Conservation (phyloP, 2,113 vertebrate genomes). For the Motacilla alba region DNA sequence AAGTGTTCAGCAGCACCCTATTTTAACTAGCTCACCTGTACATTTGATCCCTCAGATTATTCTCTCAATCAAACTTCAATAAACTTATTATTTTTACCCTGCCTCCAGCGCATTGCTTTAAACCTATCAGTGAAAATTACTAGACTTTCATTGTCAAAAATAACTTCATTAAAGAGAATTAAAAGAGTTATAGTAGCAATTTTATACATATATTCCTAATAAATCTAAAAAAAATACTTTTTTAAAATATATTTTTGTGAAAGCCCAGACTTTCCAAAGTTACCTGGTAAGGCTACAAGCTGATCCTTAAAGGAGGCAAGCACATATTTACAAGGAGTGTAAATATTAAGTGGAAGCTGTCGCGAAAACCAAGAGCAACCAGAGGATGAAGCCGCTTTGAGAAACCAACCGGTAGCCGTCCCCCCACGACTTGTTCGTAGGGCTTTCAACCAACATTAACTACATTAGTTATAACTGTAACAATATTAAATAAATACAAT, state of each 20-base stretch:
- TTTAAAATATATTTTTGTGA: not conserved
- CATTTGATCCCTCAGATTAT: not conserved
- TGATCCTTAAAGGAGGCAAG: not conserved
- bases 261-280: not conserved
- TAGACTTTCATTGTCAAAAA: not conserved
- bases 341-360: not conserved
- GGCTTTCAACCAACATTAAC: not conserved
- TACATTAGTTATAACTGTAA: not conserved
- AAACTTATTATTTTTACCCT: not conserved
- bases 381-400: not conserved
- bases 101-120: not conserved
- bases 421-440: no score
- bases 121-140: accelerated
- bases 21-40: not conserved
- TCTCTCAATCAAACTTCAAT: not conserved
- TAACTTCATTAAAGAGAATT: not conserved
- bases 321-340: not conserved
- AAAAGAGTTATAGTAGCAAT: not conserved
- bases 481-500: accelerated
- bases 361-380: not conserved
- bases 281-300: not conserved
- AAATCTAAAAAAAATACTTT: accelerated
- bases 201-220: not conserved
- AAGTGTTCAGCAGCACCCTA: not conserved
- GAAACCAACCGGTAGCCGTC: not conserved